Conservation (phyloP, 92 coral and sea anemone genomes). For the Meandrina meandrites region DNA sequence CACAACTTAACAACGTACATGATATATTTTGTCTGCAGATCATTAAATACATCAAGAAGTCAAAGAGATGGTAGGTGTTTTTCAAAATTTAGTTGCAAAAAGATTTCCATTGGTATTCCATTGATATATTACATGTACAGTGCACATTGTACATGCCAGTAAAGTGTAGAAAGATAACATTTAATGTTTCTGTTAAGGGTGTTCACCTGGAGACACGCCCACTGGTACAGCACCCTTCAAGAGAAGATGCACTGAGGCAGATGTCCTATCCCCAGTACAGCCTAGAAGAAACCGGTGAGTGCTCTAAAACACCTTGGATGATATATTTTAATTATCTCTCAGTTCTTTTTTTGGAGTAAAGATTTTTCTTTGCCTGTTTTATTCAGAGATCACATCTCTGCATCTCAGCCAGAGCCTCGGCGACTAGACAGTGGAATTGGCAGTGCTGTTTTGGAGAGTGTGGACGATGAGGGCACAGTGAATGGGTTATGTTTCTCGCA, state of each 20-base stretch:
- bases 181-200: constrained; percentile 1
- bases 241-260: constrained; percentile 86
- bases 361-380: background rate
- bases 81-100: too few species aligned
- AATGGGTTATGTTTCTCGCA: constrained; percentile 90
- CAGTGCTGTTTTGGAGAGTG: constrained; percentile 44
- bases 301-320: background rate
- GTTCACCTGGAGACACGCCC: constrained; percentile 89
- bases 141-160: too few species aligned
- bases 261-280: constrained; percentile 51
- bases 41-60: constrained; percentile 47
- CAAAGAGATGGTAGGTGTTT: constrained; percentile 73
- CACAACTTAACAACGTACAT: too few species aligned
- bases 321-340: too few species aligned
- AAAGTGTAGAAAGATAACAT: too few species aligned
- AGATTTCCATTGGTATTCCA: too few species aligned
- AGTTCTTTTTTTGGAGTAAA: too few species aligned
- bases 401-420: constrained; percentile 95
- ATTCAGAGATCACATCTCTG: constrained; percentile 38
- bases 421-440: constrained; percentile 82
- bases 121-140: too few species aligned
- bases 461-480: constrained; percentile 50
- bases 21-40: constrained; percentile 34
- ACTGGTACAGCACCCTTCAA: constrained; percentile 83
- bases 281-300: constrained; percentile 41